Base-by-base conservation (phyloP, 2,888 invertebrate species). In the Leuctra nigra region DNA sequence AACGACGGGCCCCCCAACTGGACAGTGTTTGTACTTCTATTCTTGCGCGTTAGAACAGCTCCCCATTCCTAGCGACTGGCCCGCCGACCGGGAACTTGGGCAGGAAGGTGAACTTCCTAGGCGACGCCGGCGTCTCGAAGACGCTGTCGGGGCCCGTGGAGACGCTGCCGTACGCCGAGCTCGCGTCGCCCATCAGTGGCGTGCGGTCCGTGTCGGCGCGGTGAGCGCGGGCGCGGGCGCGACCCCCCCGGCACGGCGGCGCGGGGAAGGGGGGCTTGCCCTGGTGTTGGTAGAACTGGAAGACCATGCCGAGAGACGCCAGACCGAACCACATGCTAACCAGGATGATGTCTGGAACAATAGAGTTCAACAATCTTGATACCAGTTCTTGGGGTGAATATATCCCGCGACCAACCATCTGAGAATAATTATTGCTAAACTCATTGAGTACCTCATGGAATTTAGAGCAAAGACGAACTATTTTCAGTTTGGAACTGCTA, bases 191-290 rank as follows among this genome's bases (percentile, higher is more conserved):
- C 16, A 59, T 25, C 24, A 59, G 44, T 7, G 56, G 56, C n/a
- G 47, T 53, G 6, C 56, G 23, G 25, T 54, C 54, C 23, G 25
- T 25, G 44, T 9, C n/a, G 25, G 13, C 11, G n/a, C 46, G 20
- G 58, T 47, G 16, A 20, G 7, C 9, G 14, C 1, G 36, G 33
- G 13, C 16, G 22, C 53, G 14, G n/a, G 25, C 48, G 35, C 23
- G 54, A 7, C 54, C 13, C 55, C 38, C 38, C 18, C 13, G 24
- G 55, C 24, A 54, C 18, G 59, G 57, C 44, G 78, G 78, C 0
- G 82, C 80, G 0, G 84, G 84, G 70, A 85, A 85, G 0, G 83
- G 83, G 0, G 83, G 79, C 55, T 75, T 73, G 11, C 78, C 77
- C 14, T 72, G 69, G 66, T 79, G 81, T 56, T 77, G 70, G 66